phyloP scores from a whole-genome alignment of 2,888 invertebrate species.

The Limnephilus marmoratus region DNA sequence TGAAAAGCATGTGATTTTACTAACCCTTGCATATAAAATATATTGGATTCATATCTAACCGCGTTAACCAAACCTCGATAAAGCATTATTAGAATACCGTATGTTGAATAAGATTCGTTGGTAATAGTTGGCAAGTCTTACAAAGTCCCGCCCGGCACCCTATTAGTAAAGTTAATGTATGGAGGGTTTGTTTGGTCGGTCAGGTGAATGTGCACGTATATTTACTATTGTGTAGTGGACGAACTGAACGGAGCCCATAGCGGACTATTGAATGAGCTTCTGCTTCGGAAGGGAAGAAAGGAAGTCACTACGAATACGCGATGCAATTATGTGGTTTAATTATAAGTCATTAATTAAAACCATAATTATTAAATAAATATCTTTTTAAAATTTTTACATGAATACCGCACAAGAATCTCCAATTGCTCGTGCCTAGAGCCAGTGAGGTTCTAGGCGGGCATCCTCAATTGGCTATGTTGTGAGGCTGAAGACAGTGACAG shows the following conservation, averaged over 20 bases:
- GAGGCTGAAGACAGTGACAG: too few species aligned
- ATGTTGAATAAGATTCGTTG: conserved; percentile 64
- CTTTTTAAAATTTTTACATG: too few species aligned
- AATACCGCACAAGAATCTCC: too few species aligned
- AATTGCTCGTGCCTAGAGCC: too few species aligned
- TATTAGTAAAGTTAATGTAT: conserved; percentile 52
- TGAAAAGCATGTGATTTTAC: too few species aligned
- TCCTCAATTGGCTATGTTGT: too few species aligned
- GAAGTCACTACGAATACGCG: not conserved
- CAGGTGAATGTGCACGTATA: not conserved
- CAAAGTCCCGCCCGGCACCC: conserved; percentile 75
- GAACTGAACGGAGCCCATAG: not conserved
- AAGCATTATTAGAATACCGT: not conserved
- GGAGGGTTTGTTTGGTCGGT: not conserved
- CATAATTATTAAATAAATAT: too few species aligned
- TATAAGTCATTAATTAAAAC: not conserved
- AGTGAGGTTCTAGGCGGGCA: too few species aligned
- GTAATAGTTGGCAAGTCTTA: conserved; percentile 75
- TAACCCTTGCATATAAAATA: too few species aligned
- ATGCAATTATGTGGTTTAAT: not conserved
- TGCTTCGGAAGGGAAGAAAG: not conserved
- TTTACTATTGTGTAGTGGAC: not conserved
- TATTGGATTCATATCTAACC: not conserved
- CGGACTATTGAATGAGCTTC: not conserved
- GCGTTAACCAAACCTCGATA: not conserved